These are phyloP conservation scores for Microctenopoma steveboyesi DNA, from an alignment of 2,797 vertebrate species.

Conservation along the genomic window DNA sequence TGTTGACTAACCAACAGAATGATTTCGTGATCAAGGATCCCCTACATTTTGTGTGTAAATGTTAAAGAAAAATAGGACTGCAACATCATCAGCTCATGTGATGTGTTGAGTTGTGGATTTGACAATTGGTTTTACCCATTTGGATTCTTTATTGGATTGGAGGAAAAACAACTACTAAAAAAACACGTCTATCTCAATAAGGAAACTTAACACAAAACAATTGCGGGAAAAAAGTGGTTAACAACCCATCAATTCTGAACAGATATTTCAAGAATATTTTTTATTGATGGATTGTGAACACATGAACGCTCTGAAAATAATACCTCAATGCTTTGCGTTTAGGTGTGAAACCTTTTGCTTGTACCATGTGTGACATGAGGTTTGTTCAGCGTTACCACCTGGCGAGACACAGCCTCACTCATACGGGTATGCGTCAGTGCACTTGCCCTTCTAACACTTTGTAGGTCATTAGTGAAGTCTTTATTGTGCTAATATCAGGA, in stretches of 20 bases:
- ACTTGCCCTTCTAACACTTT: conserved; percentile 60
- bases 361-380: conserved; percentile 93
- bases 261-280: conserved; percentile 31
- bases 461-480: conserved; percentile 23
- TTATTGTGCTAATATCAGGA: conserved; percentile 18
- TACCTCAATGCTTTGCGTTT: conserved; percentile 78
- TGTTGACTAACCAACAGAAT: conserved; percentile 12
- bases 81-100: conserved; percentile 82
- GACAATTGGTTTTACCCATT: conserved; percentile 57
- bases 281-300: conserved; percentile 76
- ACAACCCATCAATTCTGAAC: conserved; percentile 77
- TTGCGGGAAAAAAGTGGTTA: conserved; percentile 59
- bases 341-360: conserved; percentile 94
- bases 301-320: conserved; percentile 65
- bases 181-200: neutral
- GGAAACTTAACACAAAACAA: conserved; percentile 12
- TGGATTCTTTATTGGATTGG: conserved; percentile 42
- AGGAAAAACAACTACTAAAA: conserved; percentile 19
- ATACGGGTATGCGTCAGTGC: conserved; percentile 84
- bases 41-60: conserved; percentile 30
- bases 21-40: conserved; percentile 15
- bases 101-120: conserved; percentile 80
- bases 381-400: conserved; percentile 97
- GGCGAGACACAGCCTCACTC: conserved; percentile 93
- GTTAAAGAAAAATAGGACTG: conserved; percentile 46